Evolutionary conservation across 2,888 invertebrate genomes (phyloP).

Genomic region (Cosmorhoe ocellata): DNA sequence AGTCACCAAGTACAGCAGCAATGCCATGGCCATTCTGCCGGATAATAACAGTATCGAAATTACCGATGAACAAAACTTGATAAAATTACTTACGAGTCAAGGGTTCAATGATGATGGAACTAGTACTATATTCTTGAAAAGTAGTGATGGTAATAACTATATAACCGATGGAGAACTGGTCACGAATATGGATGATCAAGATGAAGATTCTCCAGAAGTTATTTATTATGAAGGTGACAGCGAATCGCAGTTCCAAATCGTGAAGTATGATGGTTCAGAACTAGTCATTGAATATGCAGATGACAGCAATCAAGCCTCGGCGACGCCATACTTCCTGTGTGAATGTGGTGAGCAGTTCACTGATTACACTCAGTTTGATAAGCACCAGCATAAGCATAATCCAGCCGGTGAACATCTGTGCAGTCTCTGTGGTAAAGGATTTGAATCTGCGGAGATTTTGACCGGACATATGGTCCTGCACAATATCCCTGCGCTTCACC

Average conservation of each 20-base stretch:
- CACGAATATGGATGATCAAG: constrained; percentile 52
- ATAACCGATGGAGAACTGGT: constrained; percentile 57
- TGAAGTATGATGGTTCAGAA: constrained; percentile 73
- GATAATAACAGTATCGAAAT: constrained; percentile 26
- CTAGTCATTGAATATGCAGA: constrained; percentile 75
- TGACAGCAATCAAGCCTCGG: constrained; percentile 62
- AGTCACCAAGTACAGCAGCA: constrained; percentile 4
- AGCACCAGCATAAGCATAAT: constrained; percentile 70
- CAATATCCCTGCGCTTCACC: constrained; percentile 53
- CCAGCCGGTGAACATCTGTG: constrained; percentile 66
- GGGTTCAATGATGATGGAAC: constrained; percentile 53
- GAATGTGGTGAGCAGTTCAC: constrained; percentile 73
- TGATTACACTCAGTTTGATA: constrained; percentile 66
- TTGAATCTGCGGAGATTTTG: constrained; percentile 71
- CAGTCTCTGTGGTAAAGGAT: constrained; percentile 72
- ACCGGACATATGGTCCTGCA: constrained; percentile 75
- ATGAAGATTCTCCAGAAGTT: constrained; percentile 63
- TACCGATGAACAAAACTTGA: constrained; percentile 52
- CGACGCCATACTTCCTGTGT: constrained; percentile 68
- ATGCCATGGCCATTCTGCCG: background rate
- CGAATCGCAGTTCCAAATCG: constrained; percentile 70
- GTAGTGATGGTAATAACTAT: constrained; percentile 58
- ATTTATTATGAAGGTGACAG: constrained; percentile 70
- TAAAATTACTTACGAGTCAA: constrained; percentile 66
- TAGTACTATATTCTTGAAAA: constrained; percentile 65